Base-by-base conservation (phyloP, 2,888 invertebrate genomes). In the Uropetala carovei region DNA sequence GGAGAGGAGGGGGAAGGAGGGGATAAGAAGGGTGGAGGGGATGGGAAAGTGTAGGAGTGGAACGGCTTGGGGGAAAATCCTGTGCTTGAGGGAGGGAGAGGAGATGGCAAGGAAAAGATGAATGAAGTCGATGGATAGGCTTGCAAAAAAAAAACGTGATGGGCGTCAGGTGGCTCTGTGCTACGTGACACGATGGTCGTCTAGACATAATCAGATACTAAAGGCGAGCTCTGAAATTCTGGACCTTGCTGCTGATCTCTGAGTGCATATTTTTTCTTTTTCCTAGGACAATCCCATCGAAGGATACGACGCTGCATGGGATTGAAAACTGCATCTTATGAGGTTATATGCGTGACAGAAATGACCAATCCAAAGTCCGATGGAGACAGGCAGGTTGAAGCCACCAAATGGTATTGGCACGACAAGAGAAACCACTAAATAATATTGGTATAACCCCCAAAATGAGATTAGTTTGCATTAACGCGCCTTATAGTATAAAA, bases 71-170 rank as follows among this genome's bases (percentile, higher is more conserved):
- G 43, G 43, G n/a, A 43, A 27, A 60, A 60, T 14, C 56, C 68
- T 64, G 60, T 30, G 30, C 89, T 89, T 64, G 60, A 18, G 68
- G 43, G 64, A 89, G n/a, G 30, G 27, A 16, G n/a, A n/a, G n/a
- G n/a, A n/a, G n/a, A n/a, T n/a, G 57, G 56, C 8, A 30, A 16
- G 86, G 86, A 86, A 86, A 85, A 58, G 64, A 89, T 89, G 89
- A 89, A 89, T 89, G 89, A 60, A 64, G 58, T 57, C 85, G 68
- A 89, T 18, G 64, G 64, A 27, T 83, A 58, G 22, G 57, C 22
- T 75, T 27, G 58, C 13, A 57, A 85, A 85, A 57, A n/a, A 57
- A 58, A 56, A n/a, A 22, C 85, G 57, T 58, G 57, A 85, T 58
- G 85, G 22, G 22, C 85, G 22, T 85, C 85, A 85, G 84, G 56